Evolutionary conservation across 1,140 invertebrate genomes (phyloP), one percentile per base, ranked within the genome.

Genomic region (Sitophilus oryzae): DNA sequence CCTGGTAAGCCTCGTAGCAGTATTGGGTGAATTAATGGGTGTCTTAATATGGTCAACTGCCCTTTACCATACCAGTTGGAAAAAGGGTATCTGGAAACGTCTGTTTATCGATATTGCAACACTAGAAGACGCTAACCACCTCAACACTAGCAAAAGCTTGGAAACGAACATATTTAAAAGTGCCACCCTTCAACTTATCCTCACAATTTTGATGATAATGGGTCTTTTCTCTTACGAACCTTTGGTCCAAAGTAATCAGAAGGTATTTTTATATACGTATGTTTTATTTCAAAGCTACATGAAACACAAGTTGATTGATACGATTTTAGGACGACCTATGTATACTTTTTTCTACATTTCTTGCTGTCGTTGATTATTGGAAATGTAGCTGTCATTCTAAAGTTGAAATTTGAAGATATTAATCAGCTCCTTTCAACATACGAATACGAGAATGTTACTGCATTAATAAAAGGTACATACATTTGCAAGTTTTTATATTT

Each of bases 301-400:
- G n/a, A 20, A 20, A 2, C 20, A 44, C 9, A 44, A 6, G 3
- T 8, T 44, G 3, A 20, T 44, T 4, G 4, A 20, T 42, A 18
- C 6, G 5, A 15, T 50, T 57, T 25, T 18, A 57, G 49, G 10
- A 25, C 55, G n/a, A 51, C 37, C 11, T 57, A 51, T 18, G 16
- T 47, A 6, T 57, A 45, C 30, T 57, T 57, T n/a, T 57, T 57
- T 18, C 48, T 51, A 16, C 47, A 57, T 23, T 57, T 57, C 37
- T 18, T 51, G 16, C 14, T 51, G 21, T 57, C 55, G 11, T 14
- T 34, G 2, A 52, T 57, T 19, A 57, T 57, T 16, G 55, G 55
- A 23, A 57, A 57, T 52, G 37, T 57, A 34, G 55, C 48, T 10
- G 21, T 57, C 1, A 35, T 51, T 10, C 20, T 57, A 11, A 57